These are phyloP conservation scores for Parotocinclus haroldoi DNA, from an alignment of 2,797 vertebrate genomes.

Conservation along the genomic window DNA sequence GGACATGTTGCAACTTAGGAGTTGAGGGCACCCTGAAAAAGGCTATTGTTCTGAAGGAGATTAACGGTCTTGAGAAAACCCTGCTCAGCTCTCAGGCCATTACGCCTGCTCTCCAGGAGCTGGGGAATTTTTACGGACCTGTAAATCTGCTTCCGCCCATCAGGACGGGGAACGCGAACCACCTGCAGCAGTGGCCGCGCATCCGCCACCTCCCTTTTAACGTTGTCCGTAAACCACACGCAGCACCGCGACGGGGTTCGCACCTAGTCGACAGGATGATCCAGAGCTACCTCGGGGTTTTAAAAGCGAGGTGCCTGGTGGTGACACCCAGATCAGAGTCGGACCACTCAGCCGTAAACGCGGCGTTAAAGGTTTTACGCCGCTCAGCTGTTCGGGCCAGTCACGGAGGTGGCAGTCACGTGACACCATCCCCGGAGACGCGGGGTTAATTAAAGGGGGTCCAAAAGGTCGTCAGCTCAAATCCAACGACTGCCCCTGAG, in stretches of 20 bases:
- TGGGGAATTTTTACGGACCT: conserved; percentile 37
- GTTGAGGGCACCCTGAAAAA: background rate
- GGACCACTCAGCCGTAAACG: conserved; percentile 57
- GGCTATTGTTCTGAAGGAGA: background rate
- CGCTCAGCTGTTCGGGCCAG: conserved; percentile 55
- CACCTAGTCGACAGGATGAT: conserved; percentile 68
- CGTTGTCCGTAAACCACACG: conserved; percentile 54
- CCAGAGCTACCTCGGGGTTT: conserved; percentile 60
- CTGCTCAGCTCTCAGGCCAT: conserved; percentile 3
- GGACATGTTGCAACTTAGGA: background rate
- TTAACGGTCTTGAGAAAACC: background rate
- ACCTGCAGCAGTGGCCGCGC: conserved; percentile 24
- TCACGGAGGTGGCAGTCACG: conserved; percentile 6
- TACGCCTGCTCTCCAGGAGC: conserved; percentile 24
- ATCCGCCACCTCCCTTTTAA: conserved; percentile 28
- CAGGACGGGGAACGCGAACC: conserved; percentile 31
- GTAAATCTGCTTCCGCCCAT: conserved; percentile 43
- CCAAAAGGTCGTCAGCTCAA: background rate
- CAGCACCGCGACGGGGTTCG: conserved; percentile 61
- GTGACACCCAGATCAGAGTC: conserved; percentile 64
- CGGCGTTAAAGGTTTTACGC: conserved; percentile 58
- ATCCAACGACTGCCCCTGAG: background rate
- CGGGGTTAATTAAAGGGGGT: conserved; percentile 5
- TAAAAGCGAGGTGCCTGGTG: conserved; percentile 61
- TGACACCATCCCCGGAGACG: background rate